A percentile compares a stretch with the other conserved stretches of the same genome.
Conservation (phyloP, 1,140 invertebrate genomes). For the Cryptotermes secundus region DNA sequence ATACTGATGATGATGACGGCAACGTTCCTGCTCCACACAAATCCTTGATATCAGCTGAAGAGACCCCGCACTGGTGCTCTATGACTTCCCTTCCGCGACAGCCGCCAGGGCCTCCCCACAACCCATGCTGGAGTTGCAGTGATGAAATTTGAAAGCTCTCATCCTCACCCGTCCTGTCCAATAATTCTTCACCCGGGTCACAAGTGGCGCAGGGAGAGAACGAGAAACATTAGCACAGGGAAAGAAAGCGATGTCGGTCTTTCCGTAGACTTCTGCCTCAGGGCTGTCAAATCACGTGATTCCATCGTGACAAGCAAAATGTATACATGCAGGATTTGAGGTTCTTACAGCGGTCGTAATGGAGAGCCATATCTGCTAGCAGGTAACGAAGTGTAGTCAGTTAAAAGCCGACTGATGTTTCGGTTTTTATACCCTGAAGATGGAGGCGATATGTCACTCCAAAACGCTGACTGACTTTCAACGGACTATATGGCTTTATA, state of each 20-base stretch:
- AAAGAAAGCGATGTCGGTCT: background rate
- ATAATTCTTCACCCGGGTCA: constrained; percentile 24
- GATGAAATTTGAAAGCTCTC: constrained; percentile 37
- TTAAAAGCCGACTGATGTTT: no score
- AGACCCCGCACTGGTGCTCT: background rate
- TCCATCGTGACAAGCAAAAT: no score
- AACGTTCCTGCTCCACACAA: no score
- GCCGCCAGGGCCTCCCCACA: background rate
- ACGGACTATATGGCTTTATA: no score
- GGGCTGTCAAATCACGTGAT: background rate
- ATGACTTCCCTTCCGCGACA: background rate
- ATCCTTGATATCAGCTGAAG: background rate
- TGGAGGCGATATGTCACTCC: no score
- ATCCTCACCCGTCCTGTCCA: constrained; percentile 32
- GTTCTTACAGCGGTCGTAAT: no score
- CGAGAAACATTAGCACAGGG: background rate
- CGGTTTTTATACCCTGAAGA: no score
- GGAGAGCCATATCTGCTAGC: no score
- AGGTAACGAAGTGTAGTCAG: no score
- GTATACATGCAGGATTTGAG: no score
- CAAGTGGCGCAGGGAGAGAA: background rate
- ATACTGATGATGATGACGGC: no score
- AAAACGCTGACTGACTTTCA: no score
- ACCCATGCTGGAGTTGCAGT: background rate
- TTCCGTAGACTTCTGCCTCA: background rate